These are phyloP conservation scores for Macrocentrus cingulum DNA, from an alignment of 1,140 invertebrate species.

Conservation along the genomic window DNA sequence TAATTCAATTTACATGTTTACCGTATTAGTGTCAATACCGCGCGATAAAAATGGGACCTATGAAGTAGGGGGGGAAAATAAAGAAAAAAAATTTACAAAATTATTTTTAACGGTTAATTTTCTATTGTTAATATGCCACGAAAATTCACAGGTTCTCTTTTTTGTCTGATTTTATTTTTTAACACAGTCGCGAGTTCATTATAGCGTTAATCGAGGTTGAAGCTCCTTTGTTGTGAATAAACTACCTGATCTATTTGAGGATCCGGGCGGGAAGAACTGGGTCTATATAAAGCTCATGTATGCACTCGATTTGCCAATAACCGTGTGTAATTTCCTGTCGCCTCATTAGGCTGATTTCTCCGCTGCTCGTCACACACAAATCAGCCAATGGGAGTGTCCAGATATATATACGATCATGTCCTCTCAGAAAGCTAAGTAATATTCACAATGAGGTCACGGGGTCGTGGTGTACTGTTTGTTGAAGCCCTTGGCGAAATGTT, in stretches of 20 bases:
- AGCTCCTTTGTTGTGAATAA: constrained; percentile 1
- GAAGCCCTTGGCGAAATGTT: background rate
- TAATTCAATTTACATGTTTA: background rate
- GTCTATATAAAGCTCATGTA: constrained; percentile 14
- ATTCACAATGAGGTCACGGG: constrained; percentile 14
- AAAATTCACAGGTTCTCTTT: no score
- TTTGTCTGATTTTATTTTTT: no score
- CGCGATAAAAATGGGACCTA: no score
- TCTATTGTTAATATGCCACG: no score
- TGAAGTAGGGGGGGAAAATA: no score
- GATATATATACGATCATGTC: background rate
- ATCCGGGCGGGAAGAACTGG: constrained; percentile 3
- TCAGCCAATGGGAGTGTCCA: background rate
- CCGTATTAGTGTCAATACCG: background rate
- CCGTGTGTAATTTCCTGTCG: background rate
- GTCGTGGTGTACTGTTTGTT: background rate
- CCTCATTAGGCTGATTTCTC: no score
- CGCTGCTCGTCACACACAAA: background rate
- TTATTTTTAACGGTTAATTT: no score
- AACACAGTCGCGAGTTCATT: constrained; percentile 4
- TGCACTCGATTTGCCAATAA: constrained; percentile 14
- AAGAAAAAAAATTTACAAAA: no score
- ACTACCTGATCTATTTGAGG: constrained; percentile 16
- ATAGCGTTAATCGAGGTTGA: constrained; percentile 11
- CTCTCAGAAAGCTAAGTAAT: constrained; percentile 5